Evolutionary conservation across 2,113 vertebrate species (phyloP), one percentile per base, ranked within the genome.

Genomic region (Entomyzon cyanotis): DNA sequence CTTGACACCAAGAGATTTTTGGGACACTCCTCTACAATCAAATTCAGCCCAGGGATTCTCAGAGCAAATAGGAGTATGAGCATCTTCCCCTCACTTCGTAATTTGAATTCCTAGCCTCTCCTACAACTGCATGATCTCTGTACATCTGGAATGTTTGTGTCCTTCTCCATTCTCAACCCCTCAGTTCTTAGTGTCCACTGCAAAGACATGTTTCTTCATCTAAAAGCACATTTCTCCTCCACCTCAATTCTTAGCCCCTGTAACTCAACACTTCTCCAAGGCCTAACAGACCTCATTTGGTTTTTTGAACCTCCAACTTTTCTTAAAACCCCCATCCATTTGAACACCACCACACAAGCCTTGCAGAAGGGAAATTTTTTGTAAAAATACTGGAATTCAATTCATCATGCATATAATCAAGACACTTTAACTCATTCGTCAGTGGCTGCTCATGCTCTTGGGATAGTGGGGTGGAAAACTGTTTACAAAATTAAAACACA

Each of bases 401-500:
- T 89, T 87, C 1, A 33, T 28, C 18, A 11, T 55, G 14, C 10
- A 27, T 33, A 35, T 50, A 63, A 63, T 11, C n/a, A 24, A 83
- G 84, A 47, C 22, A 28, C 7, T 86, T 82, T n/a, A 28, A 46
- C 62, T 87, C 6, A 23, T 71, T 89, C 22, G 14, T 68, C 24
- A 53, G 39, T 75, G 42, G 9, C 39, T 89, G 28, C 21, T 76
- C 59, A 41, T 47, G 21, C 27, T 62, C 17, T 58, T 53, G 55
- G 21, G 62, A 65, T 44, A 55, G 17, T 44, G 33, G 47, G 16
- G 9, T 39, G 21, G 15, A 86, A 87, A 78, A 60, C 20, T 35
- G 12, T 41, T 83, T 59, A 44, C 39, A 68, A 89, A 78, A 93
- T 63, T 82, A 65, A 82, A 93, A 62, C 21, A 49, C 17, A 63